Conservation (phyloP, 2,888 invertebrate species). For the Apamea epomidion region DNA sequence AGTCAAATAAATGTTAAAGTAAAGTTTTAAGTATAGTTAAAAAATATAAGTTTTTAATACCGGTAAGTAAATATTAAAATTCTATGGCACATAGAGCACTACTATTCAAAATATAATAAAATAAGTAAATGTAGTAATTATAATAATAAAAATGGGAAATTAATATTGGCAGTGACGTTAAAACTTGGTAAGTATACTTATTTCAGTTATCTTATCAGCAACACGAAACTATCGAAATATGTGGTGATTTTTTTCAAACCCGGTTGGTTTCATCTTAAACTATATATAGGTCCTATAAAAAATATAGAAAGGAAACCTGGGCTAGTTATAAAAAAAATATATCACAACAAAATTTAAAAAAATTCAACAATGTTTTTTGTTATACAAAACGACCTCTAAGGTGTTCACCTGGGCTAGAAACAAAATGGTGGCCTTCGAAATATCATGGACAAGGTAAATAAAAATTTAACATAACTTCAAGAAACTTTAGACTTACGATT, state of each 20-base stretch:
- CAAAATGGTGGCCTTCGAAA: background rate
- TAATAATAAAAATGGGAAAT: background rate
- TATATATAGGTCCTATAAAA: background rate
- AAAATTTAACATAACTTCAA: background rate
- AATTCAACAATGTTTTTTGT: background rate
- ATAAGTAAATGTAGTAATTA: background rate
- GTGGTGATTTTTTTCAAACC: background rate
- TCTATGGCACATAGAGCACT: constrained; percentile 35
- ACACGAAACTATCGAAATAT: background rate
- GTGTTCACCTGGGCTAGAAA: too few relatives aligned
- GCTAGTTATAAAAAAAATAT: background rate
- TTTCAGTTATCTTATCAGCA: background rate
- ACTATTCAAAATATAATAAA: constrained; percentile 11
- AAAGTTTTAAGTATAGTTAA: constrained; percentile 40
- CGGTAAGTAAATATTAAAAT: constrained; percentile 4
- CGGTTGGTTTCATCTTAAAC: too few relatives aligned
- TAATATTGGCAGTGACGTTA: constrained; percentile 27
- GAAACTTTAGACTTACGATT: background rate
- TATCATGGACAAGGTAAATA: background rate
- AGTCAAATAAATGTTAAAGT: constrained; percentile 9
- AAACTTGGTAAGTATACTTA: background rate
- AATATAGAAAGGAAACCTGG: too few relatives aligned
- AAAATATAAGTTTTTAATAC: constrained; percentile 10
- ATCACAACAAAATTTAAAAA: background rate
- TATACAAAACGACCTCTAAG: too few relatives aligned